Evolutionary conservation across 2,113 vertebrate genomes (phyloP).

Genomic region (Anser cygnoides): DNA sequence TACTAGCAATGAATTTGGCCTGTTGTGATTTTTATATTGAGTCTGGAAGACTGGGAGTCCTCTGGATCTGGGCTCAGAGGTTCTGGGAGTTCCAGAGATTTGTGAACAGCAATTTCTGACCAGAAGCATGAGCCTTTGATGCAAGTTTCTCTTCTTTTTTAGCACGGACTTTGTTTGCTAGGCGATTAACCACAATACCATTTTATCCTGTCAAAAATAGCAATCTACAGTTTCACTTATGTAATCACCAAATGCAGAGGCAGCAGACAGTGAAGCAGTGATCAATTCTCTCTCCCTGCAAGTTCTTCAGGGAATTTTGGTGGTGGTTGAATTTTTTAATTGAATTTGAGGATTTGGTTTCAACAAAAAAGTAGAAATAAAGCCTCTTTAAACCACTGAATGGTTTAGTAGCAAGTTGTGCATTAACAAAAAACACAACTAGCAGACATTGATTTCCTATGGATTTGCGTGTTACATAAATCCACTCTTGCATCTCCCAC

Average conservation of each 20-base stretch:
- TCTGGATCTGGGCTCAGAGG: neutral
- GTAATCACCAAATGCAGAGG: constrained; percentile 57
- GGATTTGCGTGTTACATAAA: neutral
- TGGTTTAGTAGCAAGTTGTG: neutral
- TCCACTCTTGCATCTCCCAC: neutral
- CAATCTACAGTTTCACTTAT: constrained; percentile 55
- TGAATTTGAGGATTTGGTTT: constrained; percentile 24
- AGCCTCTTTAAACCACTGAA: neutral
- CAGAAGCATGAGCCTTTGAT: neutral
- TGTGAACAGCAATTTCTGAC: neutral
- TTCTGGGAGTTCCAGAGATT: neutral
- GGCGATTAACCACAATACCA: constrained; percentile 54
- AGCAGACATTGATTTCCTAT: neutral
- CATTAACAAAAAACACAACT: neutral
- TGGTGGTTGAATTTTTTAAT: neutral
- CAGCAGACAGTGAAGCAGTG: constrained; percentile 45
- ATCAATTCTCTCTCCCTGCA: neutral
- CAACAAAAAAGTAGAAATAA: neutral
- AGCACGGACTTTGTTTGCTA: constrained; percentile 53
- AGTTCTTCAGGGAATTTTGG: constrained; percentile 2
- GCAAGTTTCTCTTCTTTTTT: neutral
- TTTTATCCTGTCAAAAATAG: constrained; percentile 59
- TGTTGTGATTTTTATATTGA: neutral
- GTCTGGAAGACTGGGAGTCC: no score
- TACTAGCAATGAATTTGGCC: neutral